Base-by-base conservation (phyloP, 2,797 vertebrate species). In the Artibeus lituratus region DNA sequence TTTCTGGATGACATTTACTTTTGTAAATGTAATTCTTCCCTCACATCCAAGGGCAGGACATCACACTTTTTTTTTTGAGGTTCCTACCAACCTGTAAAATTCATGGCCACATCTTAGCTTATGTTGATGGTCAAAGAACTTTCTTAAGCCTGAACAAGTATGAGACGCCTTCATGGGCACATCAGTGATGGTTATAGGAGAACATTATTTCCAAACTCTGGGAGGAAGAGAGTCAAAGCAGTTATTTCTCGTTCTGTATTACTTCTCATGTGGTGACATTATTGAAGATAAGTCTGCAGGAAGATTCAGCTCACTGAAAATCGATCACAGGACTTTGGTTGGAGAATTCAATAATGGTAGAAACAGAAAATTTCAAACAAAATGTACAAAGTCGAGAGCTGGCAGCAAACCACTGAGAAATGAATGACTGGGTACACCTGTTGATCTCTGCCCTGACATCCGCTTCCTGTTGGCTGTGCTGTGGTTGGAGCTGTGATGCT, bases 301-400 rank as follows among this genome's bases (percentile, higher is more conserved):
- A 95, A 87, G 96, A 76, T 44, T n/a, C 42, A 96, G 15, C 62
- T 74, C 39, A 26, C 55, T 70, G 85, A 85, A 55, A 70, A 82
- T 90, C 74, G 80, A 88, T 77, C 26, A 24, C 73, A 88, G 62
- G 53, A 57, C 16, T 65, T 62, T 73, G 10, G 10, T 5, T 10
- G 44, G 85, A 42, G 90, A 86, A 73, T 26, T 51, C 65, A 22
- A 19, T 4, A 21, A 19, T 49, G 10, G 8, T 26, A 93, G 47
- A 90, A 85, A 93, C 19, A 91, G 47, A 94, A 59, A 42, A 59
- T 59, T 87, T 81, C 67, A 77, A 77, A 81, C n/a, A 78, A 55
- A 78, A 72, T 39, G 32, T 5, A 32, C 53, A 42, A 69, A 72
- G 44, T 26, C 16, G 11, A 57, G 15, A 88, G 22, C 21, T n/a